Percentiles rank a stretch among this genome's conserved stretches.
phyloP scores from a whole-genome alignment of 1,140 invertebrate species.

The Procambarus clarkii region DNA sequence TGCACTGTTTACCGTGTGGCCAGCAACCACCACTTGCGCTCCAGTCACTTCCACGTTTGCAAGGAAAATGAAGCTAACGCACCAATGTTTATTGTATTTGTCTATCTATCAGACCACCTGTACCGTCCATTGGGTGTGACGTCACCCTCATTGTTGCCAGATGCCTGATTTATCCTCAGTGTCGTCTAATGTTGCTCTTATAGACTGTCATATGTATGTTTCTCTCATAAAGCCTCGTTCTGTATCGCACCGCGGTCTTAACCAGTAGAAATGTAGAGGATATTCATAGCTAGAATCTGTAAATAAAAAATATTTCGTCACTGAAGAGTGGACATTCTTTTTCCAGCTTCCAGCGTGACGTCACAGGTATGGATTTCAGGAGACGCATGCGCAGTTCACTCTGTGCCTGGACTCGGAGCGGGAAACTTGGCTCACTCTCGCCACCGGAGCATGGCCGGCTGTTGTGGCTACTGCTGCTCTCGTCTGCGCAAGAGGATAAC shows the following conservation, averaged over 20 bases:
- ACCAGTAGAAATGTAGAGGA: not conserved
- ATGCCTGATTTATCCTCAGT: not conserved
- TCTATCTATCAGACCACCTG: slow-evolving; percentile 70
- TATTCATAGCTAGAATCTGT: not conserved
- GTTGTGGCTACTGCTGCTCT: not conserved
- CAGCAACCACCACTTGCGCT: slow-evolving; percentile 64
- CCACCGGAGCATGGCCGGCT: slow-evolving; percentile 38
- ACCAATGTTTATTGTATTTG: slow-evolving; percentile 70
- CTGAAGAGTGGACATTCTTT: slow-evolving; percentile 22
- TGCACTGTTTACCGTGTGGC: slow-evolving; percentile 66
- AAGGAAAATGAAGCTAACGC: slow-evolving; percentile 70
- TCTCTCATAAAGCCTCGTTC: not conserved
- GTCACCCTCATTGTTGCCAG: slow-evolving; percentile 53
- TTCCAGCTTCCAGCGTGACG: slow-evolving; percentile 63
- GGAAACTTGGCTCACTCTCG: slow-evolving; percentile 48
- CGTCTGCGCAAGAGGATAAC: not conserved
- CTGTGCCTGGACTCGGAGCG: slow-evolving; percentile 21
- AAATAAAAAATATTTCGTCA: slow-evolving; percentile 5
- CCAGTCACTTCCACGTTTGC: slow-evolving; percentile 69
- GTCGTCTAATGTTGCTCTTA: too few relatives aligned
- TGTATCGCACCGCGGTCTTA: not conserved
- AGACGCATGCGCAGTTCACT: slow-evolving; percentile 57
- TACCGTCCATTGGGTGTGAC: slow-evolving; percentile 69
- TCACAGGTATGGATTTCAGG: slow-evolving; percentile 67
- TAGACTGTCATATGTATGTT: not conserved